A percentile compares a stretch with the other conserved stretches of the same genome.
Conservation (phyloP, 1,140 invertebrate species). For the Caerostris darwini region DNA sequence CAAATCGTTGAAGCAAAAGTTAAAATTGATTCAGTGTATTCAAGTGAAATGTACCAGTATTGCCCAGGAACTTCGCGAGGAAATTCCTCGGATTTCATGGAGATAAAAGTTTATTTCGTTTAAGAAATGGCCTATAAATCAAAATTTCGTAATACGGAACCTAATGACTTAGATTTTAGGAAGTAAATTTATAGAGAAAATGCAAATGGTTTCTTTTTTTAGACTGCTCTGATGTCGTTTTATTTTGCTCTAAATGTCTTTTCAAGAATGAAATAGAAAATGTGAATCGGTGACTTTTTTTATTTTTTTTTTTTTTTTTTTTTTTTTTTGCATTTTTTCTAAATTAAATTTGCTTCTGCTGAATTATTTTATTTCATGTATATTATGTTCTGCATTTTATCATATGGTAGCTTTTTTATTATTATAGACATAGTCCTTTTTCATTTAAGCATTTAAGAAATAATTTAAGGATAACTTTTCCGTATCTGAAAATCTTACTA, state of each 20-base stretch:
- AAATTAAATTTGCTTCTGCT: conserved; percentile 7
- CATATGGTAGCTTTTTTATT: no score
- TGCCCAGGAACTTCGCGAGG: neutral
- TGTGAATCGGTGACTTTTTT: neutral
- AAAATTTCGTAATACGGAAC: conserved; percentile 9
- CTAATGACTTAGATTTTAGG: neutral
- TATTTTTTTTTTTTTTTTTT: no score
- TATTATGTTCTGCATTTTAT: no score
- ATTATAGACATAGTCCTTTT: no score
- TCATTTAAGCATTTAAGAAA: no score
- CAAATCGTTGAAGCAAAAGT: conserved; percentile 4
- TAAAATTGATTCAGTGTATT: neutral
- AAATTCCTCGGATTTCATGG: neutral
- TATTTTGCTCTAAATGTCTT: neutral
- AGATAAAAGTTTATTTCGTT: conserved; percentile 25
- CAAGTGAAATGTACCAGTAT: neutral
- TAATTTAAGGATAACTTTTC: no score
- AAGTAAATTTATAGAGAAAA: conserved; percentile 4
- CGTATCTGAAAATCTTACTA: no score
- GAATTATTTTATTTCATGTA: no score
- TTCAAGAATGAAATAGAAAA: neutral
- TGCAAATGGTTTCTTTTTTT: neutral
- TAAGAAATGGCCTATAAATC: conserved; percentile 15
- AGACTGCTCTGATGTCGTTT: neutral
- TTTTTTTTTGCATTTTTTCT: neutral